Base-by-base conservation (phyloP, 2,113 vertebrate genomes). In the Platichthys flesus region DNA sequence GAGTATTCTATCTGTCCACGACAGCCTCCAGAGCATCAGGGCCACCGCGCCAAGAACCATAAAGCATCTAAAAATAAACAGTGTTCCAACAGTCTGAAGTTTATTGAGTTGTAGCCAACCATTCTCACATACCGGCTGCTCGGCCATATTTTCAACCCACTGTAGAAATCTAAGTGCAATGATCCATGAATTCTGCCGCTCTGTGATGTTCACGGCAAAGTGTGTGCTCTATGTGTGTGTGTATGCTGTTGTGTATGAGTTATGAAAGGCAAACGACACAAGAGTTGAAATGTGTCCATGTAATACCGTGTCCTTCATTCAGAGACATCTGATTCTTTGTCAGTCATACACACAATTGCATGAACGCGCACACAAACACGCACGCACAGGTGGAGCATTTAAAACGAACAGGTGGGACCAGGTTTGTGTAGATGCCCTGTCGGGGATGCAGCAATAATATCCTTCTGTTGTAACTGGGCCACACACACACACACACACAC, bases 401-500 rank as follows among this genome's bases (percentile, higher is more conserved):
- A 15, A 67, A 71, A 45, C 60, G 79, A 91, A 88, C 89, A 90
- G 88, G 84, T 90, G 82, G 83, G 88, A 80, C 67, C 55, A 37
- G 73, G 67, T 77, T 83, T 82, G 64, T 84, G 80, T 78, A 42
- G 64, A 79, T 51, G 66, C 47, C 52, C 72, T 81, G 83, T 87
- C 81, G 87, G 3, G 24, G 66, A 76, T 78, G 86, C 86, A 75
- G 88, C 71, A 51, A 75, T 90, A 80, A 81, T 76, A 76, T 83
- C 59, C 70, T 74, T 68, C 24, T 5, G 35, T 82, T 79, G 71
- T 85, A 92, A 87, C 85, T 90, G 85, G 91, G 89, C 78, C 90
- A 93, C 58, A 65, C 74, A 81, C 77, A 74, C 78, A 55, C 84
- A 82, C 62, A 69, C 55, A 28, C 73, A 79, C 63, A 55, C 72